Evolutionary conservation across 1,140 invertebrate genomes (phyloP).

Genomic region (Drosophila ercepeae): DNA sequence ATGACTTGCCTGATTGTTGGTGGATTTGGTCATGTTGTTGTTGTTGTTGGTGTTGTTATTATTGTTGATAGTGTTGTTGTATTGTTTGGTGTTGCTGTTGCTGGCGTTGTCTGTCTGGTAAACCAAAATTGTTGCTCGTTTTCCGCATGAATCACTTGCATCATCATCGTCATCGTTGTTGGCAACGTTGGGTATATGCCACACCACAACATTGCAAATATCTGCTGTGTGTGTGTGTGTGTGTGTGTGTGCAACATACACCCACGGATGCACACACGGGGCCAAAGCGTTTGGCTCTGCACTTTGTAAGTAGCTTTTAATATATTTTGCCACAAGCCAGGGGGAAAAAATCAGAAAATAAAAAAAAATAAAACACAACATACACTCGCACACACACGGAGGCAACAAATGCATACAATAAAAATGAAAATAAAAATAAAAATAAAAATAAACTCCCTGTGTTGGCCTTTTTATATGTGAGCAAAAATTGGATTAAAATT

Average conservation of each 20-base stretch:
- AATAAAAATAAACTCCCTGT: slow-evolving; percentile 52
- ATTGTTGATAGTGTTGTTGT: slow-evolving; percentile 15
- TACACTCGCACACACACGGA: neutral
- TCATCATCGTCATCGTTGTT: slow-evolving; percentile 49
- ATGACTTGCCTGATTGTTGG: slow-evolving; percentile 53
- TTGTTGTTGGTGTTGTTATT: slow-evolving; percentile 43
- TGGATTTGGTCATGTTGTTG: slow-evolving; percentile 19
- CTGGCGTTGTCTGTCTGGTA: slow-evolving; percentile 76
- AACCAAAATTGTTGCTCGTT: slow-evolving; percentile 81
- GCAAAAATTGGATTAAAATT: slow-evolving; percentile 75
- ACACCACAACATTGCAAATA: slow-evolving; percentile 73
- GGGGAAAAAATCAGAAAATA: slow-evolving; percentile 49
- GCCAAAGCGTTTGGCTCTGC: slow-evolving; percentile 62
- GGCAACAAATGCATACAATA: neutral
- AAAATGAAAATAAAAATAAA: slow-evolving; percentile 29
- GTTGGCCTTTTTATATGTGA: slow-evolving; percentile 29
- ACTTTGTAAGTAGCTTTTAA: slow-evolving; percentile 82
- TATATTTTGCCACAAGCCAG: slow-evolving; percentile 76
- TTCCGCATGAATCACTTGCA: slow-evolving; percentile 81
- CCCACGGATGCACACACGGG: slow-evolving; percentile 23
- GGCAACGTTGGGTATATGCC: slow-evolving; percentile 40
- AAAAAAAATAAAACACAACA: slow-evolving; percentile 17
- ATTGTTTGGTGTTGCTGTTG: slow-evolving; percentile 27
- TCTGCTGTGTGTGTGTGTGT: slow-evolving; percentile 20
- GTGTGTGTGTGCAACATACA: slow-evolving; percentile 10